phyloP scores from a whole-genome alignment of 2,113 vertebrate genomes.

The Platichthys stellatus region DNA sequence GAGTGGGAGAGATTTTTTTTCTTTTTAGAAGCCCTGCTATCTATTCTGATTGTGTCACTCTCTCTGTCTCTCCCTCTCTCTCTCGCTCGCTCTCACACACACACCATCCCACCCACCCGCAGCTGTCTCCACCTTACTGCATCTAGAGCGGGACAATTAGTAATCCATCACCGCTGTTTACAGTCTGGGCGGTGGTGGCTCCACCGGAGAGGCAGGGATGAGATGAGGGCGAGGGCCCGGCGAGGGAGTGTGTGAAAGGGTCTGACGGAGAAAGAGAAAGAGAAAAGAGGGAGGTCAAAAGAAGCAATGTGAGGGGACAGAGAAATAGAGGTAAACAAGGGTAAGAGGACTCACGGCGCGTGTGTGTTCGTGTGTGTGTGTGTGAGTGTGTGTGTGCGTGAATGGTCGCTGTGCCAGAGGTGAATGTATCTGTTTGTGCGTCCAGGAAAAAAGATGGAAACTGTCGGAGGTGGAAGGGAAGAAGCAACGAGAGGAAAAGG shows the following conservation, averaged over 20 bases:
- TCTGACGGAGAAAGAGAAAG: not conserved
- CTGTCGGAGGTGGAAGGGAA: conserved; percentile 4
- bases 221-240: not conserved
- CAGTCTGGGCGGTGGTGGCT: conserved; percentile 60
- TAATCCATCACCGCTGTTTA: conserved; percentile 72
- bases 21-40: not conserved
- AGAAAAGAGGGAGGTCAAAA: conserved; percentile 10
- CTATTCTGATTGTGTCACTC: conserved; percentile 19
- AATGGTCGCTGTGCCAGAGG: not conserved
- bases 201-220: conserved; percentile 25
- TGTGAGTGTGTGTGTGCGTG: conserved; percentile 20
- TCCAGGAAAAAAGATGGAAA: conserved; percentile 21
- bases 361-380: conserved; percentile 16
- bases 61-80: not conserved
- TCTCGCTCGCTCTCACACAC: not conserved
- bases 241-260: not conserved
- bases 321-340: conserved; percentile 53
- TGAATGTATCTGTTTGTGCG: not conserved
- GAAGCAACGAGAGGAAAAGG: conserved; percentile 18
- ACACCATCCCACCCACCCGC: conserved; percentile 43
- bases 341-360: conserved; percentile 34
- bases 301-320: conserved; percentile 15
- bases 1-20: not conserved
- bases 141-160: conserved; percentile 71
- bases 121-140: conserved; percentile 58